Conservation (phyloP, 2,113 vertebrate species). For the Tragelaphus scriptus region DNA sequence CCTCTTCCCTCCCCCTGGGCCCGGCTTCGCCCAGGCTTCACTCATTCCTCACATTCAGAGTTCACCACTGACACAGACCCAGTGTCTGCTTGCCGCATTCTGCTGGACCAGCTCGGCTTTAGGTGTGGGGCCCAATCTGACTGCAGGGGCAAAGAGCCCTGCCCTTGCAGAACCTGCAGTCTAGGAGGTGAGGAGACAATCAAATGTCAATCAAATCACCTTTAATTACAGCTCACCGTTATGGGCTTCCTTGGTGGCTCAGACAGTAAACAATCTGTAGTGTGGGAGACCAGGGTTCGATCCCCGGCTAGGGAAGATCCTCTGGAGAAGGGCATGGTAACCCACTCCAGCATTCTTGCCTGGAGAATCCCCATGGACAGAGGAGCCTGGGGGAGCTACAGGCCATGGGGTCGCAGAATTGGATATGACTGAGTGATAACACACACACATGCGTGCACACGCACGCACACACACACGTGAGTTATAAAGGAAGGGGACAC, state of each 20-base stretch:
- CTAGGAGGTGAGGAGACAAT: not conserved
- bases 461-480: not conserved
- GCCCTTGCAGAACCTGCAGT: no score
- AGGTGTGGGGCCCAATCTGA: fast-evolving
- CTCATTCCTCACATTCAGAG: fast-evolving
- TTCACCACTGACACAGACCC: not conserved
- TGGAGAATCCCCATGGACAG: not conserved
- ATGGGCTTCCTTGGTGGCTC: not conserved
- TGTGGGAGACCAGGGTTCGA: not conserved
- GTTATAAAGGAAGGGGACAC: not conserved
- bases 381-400: not conserved
- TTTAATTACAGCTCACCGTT: not conserved
- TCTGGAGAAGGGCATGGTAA: not conserved
- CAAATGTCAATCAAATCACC: not conserved
- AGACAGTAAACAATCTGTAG: not conserved
- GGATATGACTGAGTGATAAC: not conserved
- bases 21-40: fast-evolving
- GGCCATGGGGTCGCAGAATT: not conserved
- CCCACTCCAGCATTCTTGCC: not conserved
- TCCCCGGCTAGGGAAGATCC: not conserved
- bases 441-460: not conserved
- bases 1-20: not conserved
- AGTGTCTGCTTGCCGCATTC: not conserved
- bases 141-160: not conserved
- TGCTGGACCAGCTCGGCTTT: not conserved